Evolutionary conservation across 2,113 vertebrate genomes (phyloP), one percentile per base, ranked within the genome.

Genomic region (Labeo catla): DNA sequence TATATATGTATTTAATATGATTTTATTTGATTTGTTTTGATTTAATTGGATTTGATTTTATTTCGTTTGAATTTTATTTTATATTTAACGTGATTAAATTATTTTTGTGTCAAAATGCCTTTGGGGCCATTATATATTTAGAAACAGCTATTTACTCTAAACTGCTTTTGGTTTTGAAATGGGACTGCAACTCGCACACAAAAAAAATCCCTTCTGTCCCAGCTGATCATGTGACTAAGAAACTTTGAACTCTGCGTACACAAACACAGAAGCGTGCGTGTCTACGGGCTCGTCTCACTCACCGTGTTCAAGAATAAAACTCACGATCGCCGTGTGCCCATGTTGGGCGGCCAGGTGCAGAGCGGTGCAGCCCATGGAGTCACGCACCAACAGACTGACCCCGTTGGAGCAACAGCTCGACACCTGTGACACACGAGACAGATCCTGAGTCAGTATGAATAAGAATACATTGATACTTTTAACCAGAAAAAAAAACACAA

Each of bases 281-380:
- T 16, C 5, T 15, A 65, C 10, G 2, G 2, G 23, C 23, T 28
- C 4, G 13, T 9, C 2, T 49, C 21, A 91, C 96, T 97, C 92
- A 98, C 98, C 96, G 0, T 97, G 96, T 28, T 98, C 96, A 86
- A 98, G 94, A 65, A 99, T 97, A 90, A 96, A 98, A 91, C 96
- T 94, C 90, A 98, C 96, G 39, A 98, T 93, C 36, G 97, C 95
- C 0, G 94, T 8, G 0, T 97, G 96, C 81, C 97, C 98, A 0
- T 93, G 94, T 92, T 96, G 96, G 50, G 97, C 95, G 52, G 98
- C 96, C 0, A 96, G 90, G 90, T 99, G 98, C 86, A 99, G 92
- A n/a, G 96, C 94, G 1, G 97, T 97, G 88, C 96, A 95, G 72
- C 95, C 97, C 49, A 93, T 95, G 0, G 96, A 93, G 93, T 97